Evolutionary conservation across 2,888 invertebrate genomes (phyloP).

Genomic region (Loripinus fragilis): DNA sequence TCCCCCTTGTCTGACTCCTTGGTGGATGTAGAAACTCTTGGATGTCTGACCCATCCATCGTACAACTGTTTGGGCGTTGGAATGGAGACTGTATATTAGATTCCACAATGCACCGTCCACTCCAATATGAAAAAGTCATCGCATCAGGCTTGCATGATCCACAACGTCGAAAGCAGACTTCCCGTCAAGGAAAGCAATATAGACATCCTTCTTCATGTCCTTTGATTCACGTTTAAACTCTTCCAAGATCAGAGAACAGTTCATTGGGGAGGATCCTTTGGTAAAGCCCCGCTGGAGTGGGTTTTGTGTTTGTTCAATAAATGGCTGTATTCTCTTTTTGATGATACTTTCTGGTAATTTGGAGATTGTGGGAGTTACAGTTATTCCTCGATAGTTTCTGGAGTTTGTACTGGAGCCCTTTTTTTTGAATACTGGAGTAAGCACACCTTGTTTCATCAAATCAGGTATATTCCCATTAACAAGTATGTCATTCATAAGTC

Average conservation of each 20-base stretch:
- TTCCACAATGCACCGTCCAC: slow-evolving; percentile 21
- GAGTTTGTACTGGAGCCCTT: slow-evolving; percentile 12
- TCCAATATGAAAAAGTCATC: slow-evolving; percentile 19
- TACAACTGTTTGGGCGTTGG: neutral
- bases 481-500: neutral
- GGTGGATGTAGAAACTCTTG: neutral
- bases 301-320: slow-evolving; percentile 5
- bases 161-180: slow-evolving; percentile 39
- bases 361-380: slow-evolving; percentile 20
- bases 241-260: slow-evolving; percentile 24
- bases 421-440: slow-evolving; percentile 29
- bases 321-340: slow-evolving; percentile 1
- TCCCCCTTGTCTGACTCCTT: slow-evolving; percentile 27
- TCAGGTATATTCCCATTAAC: neutral
- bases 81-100: slow-evolving; percentile 5
- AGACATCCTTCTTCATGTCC: neutral
- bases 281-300: slow-evolving; percentile 14
- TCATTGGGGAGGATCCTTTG: slow-evolving; percentile 27
- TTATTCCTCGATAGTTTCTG: slow-evolving; percentile 29
- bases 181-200: slow-evolving; percentile 28
- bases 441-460: neutral
- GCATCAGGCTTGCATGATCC: slow-evolving; percentile 22
- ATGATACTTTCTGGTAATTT: slow-evolving; percentile 27
- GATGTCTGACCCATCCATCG: slow-evolving; percentile 2
- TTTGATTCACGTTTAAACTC: slow-evolving; percentile 12